Base-by-base conservation (phyloP, 2,888 invertebrate species). In the Himalopsyche japonica region DNA sequence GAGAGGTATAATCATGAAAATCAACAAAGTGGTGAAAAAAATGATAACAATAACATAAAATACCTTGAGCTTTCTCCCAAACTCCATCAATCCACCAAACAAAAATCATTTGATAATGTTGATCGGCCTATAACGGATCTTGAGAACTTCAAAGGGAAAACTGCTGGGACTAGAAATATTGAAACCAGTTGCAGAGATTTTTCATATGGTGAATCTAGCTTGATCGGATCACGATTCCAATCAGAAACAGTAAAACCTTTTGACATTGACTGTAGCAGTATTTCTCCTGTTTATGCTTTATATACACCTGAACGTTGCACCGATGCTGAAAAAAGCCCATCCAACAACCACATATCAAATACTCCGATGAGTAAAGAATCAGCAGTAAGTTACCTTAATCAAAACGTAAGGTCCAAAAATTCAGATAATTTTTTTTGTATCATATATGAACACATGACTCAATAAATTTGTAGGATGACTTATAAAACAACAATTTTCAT, bases 161-260 rank as follows among this genome's bases (percentile, higher is more conserved):
- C 57, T 7, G 24, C 10, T 10, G 24, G 24, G 10, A n/a, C 10
- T 0, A 57, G 70, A 8, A 85, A 85, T 32, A 70, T 85, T 81
- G 85, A 86, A 48, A 84, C 82, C 20, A 87, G 87, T 32, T 87
- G 87, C 79, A 80, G 87, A 80, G 87, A 87, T 47, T 87, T 87
- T 77, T 87, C 87, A 7, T 87, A 87, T 24, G 87, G 87, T 32
- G 87, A 87, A 57, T 49, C 84, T 5, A 64, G 57, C 10, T 10
- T 57, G 24, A 57, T 57, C 24, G 57, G 57, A n/a, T 57, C 57
- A 3, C 57, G 57, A 57, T 57, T 57, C 7, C 57, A 57, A 24
- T 24, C 57, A 20, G 57, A 57, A 24, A 20, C 57, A 3, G 57
- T 57, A 10, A 57, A 57, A 57, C 57, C 57, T 4, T 57, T 57